Evolutionary conservation across 1,140 invertebrate genomes (phyloP).

Genomic region (Rhopalosiphum padi): DNA sequence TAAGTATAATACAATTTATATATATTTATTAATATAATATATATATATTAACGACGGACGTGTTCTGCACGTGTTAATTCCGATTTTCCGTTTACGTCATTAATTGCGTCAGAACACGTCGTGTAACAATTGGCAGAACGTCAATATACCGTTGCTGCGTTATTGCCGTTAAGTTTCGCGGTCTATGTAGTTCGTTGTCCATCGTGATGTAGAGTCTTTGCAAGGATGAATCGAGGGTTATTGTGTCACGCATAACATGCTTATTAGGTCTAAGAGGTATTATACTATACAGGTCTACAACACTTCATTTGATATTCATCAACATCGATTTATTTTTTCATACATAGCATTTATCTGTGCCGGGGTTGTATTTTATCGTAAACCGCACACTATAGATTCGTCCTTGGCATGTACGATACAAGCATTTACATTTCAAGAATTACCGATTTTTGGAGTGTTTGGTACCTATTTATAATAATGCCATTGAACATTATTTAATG

Average conservation of each 20-base stretch:
- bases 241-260: neutral
- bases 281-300: neutral
- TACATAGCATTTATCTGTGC: neutral
- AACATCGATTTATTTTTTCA: neutral
- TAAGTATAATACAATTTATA: neutral
- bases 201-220: neutral
- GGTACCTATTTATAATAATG: neutral
- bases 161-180: neutral
- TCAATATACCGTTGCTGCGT: neutral
- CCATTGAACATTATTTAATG: neutral
- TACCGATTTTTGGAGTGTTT: neutral
- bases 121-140: neutral
- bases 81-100: neutral
- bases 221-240: neutral
- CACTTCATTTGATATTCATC: neutral
- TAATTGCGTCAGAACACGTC: neutral
- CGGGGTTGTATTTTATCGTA: neutral
- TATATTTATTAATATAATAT: neutral
- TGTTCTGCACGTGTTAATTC: neutral
- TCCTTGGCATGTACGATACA: neutral
- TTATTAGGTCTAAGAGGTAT: neutral
- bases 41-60: neutral
- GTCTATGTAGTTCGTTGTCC: neutral
- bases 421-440: neutral
- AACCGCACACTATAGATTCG: neutral